Conservation (phyloP, 2,888 invertebrate species). For the Polymixis flavicincta region DNA sequence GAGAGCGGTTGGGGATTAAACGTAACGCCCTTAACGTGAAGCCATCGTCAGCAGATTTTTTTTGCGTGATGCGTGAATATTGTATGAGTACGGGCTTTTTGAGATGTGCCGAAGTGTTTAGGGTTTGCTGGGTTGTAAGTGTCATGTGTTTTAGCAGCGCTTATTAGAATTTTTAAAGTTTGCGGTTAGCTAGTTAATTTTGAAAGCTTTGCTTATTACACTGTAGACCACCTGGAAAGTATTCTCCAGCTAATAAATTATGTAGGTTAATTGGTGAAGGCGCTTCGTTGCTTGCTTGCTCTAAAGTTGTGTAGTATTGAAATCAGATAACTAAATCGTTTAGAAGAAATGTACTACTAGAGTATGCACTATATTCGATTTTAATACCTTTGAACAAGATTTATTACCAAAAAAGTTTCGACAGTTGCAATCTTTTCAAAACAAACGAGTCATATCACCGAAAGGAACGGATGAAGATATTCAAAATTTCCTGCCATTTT, state of each 20-base stretch:
- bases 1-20: slow-evolving; percentile 55
- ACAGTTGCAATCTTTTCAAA: background rate
- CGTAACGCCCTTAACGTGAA: slow-evolving; percentile 39
- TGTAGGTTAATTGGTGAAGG: slow-evolving; percentile 12
- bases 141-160: slow-evolving; percentile 4
- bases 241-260: background rate
- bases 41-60: slow-evolving; percentile 40
- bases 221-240: slow-evolving; percentile 3
- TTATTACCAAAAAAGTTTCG: background rate
- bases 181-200: background rate
- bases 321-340: background rate
- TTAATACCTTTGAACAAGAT: background rate
- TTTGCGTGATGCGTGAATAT: slow-evolving; percentile 52
- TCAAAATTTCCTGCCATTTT: slow-evolving; percentile 11
- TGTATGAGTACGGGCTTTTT: slow-evolving; percentile 31
- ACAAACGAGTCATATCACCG: background rate
- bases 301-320: background rate
- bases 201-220: background rate
- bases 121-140: slow-evolving; percentile 9
- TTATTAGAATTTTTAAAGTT: slow-evolving; percentile 21
- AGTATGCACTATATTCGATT: background rate
- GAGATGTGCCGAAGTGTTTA: slow-evolving; percentile 42
- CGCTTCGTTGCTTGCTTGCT: slow-evolving; percentile 20
- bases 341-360: background rate
- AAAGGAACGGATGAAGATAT: background rate